phyloP scores from a whole-genome alignment of 1,140 invertebrate species.

The Araneus ventricosus region DNA sequence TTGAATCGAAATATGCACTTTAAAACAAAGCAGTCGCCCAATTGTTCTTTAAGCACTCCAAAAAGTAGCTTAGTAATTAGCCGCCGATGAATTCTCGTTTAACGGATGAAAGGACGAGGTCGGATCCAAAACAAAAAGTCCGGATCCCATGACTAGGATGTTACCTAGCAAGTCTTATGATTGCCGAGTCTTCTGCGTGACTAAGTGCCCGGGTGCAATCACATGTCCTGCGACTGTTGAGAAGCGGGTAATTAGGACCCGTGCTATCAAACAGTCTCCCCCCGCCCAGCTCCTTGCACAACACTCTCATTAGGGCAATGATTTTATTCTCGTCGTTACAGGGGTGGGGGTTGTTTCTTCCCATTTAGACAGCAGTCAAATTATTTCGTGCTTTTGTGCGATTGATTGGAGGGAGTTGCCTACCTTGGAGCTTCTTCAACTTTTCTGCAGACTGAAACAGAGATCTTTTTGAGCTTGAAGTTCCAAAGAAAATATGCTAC shows the following conservation, averaged over 20 bases:
- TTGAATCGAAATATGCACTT: slow-evolving; percentile 13
- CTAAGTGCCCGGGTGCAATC: slow-evolving; percentile 44
- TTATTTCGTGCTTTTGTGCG: slow-evolving; percentile 29
- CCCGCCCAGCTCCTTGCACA: slow-evolving; percentile 21
- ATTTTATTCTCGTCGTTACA: slow-evolving; percentile 48
- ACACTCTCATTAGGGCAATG: slow-evolving; percentile 51
- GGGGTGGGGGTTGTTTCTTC: not conserved
- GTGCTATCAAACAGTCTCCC: slow-evolving; percentile 12
- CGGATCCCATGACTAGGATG: not conserved
- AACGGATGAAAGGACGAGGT: slow-evolving; percentile 25
- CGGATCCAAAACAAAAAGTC: not conserved
- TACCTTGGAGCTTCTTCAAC: not conserved
- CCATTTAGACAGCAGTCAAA: slow-evolving; percentile 4
- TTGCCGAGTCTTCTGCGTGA: slow-evolving; percentile 57
- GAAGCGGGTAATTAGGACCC: slow-evolving; percentile 56
- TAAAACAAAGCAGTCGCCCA: slow-evolving; percentile 20
- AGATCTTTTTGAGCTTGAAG: not conserved
- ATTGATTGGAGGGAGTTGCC: not conserved
- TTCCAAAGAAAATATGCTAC: no score
- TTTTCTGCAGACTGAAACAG: not conserved
- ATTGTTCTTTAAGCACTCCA: slow-evolving; percentile 25
- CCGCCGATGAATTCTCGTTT: not conserved
- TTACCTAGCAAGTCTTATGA: slow-evolving; percentile 18
- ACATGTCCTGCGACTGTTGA: slow-evolving; percentile 37
- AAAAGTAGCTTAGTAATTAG: slow-evolving; percentile 33